Percentiles rank a stretch among this genome's conserved stretches.
These are phyloP conservation scores for Probosciger aterrimus DNA, from an alignment of 2,113 vertebrate genomes.

Conservation along the genomic window DNA sequence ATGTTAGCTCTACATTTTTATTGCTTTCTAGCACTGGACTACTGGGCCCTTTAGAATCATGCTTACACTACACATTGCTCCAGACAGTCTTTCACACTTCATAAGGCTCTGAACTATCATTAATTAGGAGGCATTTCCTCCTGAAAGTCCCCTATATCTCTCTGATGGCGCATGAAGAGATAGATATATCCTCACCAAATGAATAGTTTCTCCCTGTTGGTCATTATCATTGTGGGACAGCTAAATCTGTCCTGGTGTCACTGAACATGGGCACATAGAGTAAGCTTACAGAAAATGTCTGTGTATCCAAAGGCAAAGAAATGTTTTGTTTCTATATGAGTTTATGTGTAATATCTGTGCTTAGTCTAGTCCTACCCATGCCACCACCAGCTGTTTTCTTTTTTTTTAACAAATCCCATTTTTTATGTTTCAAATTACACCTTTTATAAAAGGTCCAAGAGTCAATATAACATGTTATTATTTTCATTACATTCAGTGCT, in stretches of 20 bases:
- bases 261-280: not conserved
- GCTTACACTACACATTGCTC: conserved; percentile 23
- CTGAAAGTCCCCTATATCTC: conserved; percentile 32
- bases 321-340: not conserved
- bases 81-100: conserved; percentile 55
- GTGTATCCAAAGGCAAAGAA: not conserved
- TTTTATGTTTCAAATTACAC: conserved; percentile 4
- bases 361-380: not conserved
- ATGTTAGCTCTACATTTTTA: not conserved
- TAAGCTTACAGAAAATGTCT: not conserved
- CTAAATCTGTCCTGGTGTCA: conserved; percentile 17
- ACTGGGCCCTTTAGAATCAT: not conserved
- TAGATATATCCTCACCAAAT: conserved; percentile 29
- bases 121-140: conserved; percentile 56
- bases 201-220: conserved; percentile 15
- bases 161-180: conserved; percentile 15
- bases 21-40: not conserved
- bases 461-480: not conserved
- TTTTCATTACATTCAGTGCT: conserved; percentile 10
- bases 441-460: not conserved
- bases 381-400: not conserved
- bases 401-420: conserved; percentile 8
- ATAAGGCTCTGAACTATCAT: conserved; percentile 42
- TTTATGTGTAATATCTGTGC: not conserved
- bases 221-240: conserved; percentile 12